Evolutionary conservation across 2,888 invertebrate species (phyloP), one percentile per base, ranked within the genome.

Genomic region (Cheilosia vernalis): DNA sequence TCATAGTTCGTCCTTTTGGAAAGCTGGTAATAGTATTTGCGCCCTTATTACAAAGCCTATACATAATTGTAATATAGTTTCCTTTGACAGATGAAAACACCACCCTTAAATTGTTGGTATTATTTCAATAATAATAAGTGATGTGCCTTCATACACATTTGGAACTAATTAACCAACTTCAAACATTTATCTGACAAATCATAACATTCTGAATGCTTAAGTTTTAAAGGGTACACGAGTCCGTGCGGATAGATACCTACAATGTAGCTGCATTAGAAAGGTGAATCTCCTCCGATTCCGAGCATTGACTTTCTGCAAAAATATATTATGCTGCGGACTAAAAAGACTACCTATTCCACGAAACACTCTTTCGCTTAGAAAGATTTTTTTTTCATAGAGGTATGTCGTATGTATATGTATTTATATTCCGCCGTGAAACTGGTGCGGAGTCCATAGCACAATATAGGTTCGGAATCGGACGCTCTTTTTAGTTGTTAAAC

Each of bases 401-500:
- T 37, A 27, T 70, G 56, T 67, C 55, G 74, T 53, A 70, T 40
- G 58, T 69, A 55, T 51, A 15, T 27, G 21, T 42, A 44, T 24
- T 30, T 55, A 72, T 64, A 53, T 55, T 17, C 19, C 47, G 49
- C 13, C n/a, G 17, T 42, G 49, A 78, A 67, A 67, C 78, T 83
- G 66, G 66, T 67, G 67, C 78, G 61, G 67, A 42, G 33, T 69
- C 60, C 53, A 60, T 47, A 69, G 60, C 55, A 55, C 49, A 58
- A 17, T 64, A 74, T 74, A 76, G 61, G 49, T 42, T 63, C 60
- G 56, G 66, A 19, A 27, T 56, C 66, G 60, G 63, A 47, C 63
- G 81, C 51, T 81, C 72, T 81, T 81, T 80, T 76, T 72, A 70
- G 85, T 85, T 85, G 85, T 85, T 85, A 44, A 85, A 85, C 85